phyloP scores from a whole-genome alignment of 1,140 invertebrate species.

The Drosophila serrata region DNA sequence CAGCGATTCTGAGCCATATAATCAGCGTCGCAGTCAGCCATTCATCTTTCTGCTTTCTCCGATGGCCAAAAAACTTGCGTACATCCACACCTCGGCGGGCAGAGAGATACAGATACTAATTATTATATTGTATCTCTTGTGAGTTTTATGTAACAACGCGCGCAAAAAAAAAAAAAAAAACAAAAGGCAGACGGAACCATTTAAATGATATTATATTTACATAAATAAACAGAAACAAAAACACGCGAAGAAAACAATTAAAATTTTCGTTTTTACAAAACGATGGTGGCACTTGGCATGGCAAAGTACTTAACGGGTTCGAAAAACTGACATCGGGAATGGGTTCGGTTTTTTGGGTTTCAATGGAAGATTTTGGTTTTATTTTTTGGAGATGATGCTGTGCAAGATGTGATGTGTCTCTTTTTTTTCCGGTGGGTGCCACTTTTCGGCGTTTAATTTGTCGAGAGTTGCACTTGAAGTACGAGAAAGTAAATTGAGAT shows the following conservation, averaged over 20 bases:
- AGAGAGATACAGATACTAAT: constrained; percentile 64
- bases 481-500: constrained; percentile 78
- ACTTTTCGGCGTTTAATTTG: constrained; percentile 78
- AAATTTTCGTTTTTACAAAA: constrained; percentile 69
- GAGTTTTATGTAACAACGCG: constrained; percentile 68
- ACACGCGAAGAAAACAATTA: constrained; percentile 49
- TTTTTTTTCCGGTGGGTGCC: constrained; percentile 62
- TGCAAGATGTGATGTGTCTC: constrained; percentile 13
- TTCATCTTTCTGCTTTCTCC: constrained; percentile 73
- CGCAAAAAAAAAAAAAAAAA: too few relatives aligned
- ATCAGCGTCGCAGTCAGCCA: constrained; percentile 41
- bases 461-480: constrained; percentile 79
- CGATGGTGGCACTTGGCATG: constrained; percentile 39
- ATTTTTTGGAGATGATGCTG: constrained; percentile 1
- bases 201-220: constrained; percentile 81
- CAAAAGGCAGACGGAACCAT: constrained; percentile 57
- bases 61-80: constrained; percentile 24
- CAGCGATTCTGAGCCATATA: constrained; percentile 57
- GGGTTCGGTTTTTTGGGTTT: constrained; percentile 49
- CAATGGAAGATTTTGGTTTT: constrained; percentile 11
- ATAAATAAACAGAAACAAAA: constrained; percentile 63
- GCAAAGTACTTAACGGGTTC: constrained; percentile 61
- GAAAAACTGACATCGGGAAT: constrained; percentile 65
- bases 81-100: constrained; percentile 66
- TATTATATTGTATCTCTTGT: constrained; percentile 77